Percentiles rank a stretch among this genome's conserved stretches.
Evolutionary conservation across 2,797 vertebrate genomes (phyloP).

Genomic region (Discoglossus pictus): DNA sequence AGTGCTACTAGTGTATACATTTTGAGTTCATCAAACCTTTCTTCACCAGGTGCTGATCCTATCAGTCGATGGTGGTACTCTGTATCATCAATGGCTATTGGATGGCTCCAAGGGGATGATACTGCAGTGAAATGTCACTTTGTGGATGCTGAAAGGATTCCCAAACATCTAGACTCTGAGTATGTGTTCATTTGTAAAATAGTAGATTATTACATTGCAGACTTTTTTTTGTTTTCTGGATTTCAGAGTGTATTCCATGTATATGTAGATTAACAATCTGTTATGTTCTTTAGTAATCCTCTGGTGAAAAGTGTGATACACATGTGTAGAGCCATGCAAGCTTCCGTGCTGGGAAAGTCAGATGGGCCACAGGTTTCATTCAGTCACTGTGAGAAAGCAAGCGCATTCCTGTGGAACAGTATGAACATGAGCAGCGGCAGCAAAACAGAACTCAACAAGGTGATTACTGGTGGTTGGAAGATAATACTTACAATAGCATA

Average conservation of each 20-base stretch:
- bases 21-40: no score
- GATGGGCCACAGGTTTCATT: constrained; percentile 80
- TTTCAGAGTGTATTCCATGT: no score
- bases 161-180: constrained; percentile 83
- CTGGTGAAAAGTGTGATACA: constrained; percentile 86
- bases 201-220: no score
- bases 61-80: constrained; percentile 95
- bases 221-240: no score
- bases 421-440: constrained; percentile 76
- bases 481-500: no score
- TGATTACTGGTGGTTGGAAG: constrained; percentile 58
- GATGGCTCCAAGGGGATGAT: constrained; percentile 92
- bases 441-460: constrained; percentile 81
- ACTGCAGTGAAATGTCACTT: constrained; percentile 76
- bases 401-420: constrained; percentile 84
- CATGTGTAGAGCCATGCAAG: constrained; percentile 87
- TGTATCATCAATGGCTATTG: constrained; percentile 81
- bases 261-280: no score
- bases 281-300: constrained; percentile 74
- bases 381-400: constrained; percentile 86
- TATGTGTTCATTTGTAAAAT: no score
- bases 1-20: no score
- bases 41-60: constrained; percentile 79
- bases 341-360: constrained; percentile 82
- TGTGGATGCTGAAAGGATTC: constrained; percentile 86